Evolutionary conservation across 2,888 invertebrate genomes (phyloP).

Genomic region (Hemistola chrysoprasaria): DNA sequence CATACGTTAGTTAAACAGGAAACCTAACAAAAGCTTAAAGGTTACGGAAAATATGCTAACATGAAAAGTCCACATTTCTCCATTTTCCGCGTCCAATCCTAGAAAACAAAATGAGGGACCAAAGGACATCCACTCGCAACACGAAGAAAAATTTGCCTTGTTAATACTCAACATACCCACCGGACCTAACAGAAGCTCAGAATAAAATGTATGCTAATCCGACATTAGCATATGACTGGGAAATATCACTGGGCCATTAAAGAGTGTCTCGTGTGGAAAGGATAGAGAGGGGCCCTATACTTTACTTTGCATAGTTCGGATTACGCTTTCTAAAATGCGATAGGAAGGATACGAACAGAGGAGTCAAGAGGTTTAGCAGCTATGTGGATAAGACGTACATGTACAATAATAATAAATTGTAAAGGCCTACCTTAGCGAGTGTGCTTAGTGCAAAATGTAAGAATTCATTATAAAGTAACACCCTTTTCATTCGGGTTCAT

Average conservation of each 20-base stretch:
- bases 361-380: too few species aligned
- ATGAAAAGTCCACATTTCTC: conserved; percentile 7
- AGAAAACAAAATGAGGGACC: conserved; percentile 15
- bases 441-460: too few species aligned
- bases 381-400: too few species aligned
- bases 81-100: conserved; percentile 8
- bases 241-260: conserved; percentile 72
- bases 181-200: conserved; percentile 42
- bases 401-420: too few species aligned
- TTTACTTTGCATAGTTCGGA: conserved; percentile 8
- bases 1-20: too few species aligned
- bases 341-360: background rate
- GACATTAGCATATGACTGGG: conserved; percentile 70
- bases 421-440: too few species aligned
- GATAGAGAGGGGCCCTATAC: conserved; percentile 34
- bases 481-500: too few species aligned
- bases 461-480: too few species aligned
- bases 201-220: conserved; percentile 71
- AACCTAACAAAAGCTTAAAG: too few species aligned
- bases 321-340: background rate
- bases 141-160: conserved; percentile 44
- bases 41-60: conserved; percentile 8
- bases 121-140: conserved; percentile 18
- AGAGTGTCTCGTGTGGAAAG: conserved; percentile 54
- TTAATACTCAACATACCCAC: conserved; percentile 51